Base-by-base conservation (phyloP, 2,797 vertebrate species). In the Ctenochaetus hawaiiensis region DNA sequence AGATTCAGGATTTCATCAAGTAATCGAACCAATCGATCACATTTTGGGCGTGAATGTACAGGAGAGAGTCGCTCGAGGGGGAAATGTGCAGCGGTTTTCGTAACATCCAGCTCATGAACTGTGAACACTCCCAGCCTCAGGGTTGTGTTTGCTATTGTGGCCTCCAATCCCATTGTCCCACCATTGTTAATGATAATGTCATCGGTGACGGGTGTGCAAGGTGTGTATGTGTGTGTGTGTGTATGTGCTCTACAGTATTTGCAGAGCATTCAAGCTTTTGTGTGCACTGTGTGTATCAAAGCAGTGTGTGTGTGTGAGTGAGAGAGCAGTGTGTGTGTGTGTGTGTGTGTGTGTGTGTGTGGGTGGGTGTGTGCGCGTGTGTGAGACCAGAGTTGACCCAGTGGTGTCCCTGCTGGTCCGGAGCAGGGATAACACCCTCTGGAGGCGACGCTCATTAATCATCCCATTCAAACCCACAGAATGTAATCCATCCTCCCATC, bases 371-470 rank as follows among this genome's bases (percentile, higher is more conserved):
- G 20, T 52, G 51, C 53, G 64, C 51, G 61, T 77, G 77, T 72
- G 72, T 30, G 51, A 64, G 83, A 86, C 83, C 90, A 88, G 71
- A 77, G 88, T 79, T 92, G 90, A 93, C 91, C 91, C 92, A 84
- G 75, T 77, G 88, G 80, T 84, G 88, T 89, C 90, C 92, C 92
- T 78, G 75, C 89, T 85, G 91, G 91, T 93, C 85, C 77, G 16
- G 87, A 87, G 88, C 88, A 74, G 91, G 90, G 87, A 92, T 91
- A 88, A 93, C 92, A 92, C 91, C 81, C 87, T 85, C 87, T 68
- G 78, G 78, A 87, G 89, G 88, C 84, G 45, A 83, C 22, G 45
- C 85, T 92, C 93, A 94, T 94, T 94, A 94, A 93, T 94, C 93
- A 94, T 91, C 88, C 73, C 83, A 90, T 93, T 92, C 91, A 93